Evolutionary conservation across 2,797 vertebrate genomes (phyloP).

Genomic region (Labroides dimidiatus): DNA sequence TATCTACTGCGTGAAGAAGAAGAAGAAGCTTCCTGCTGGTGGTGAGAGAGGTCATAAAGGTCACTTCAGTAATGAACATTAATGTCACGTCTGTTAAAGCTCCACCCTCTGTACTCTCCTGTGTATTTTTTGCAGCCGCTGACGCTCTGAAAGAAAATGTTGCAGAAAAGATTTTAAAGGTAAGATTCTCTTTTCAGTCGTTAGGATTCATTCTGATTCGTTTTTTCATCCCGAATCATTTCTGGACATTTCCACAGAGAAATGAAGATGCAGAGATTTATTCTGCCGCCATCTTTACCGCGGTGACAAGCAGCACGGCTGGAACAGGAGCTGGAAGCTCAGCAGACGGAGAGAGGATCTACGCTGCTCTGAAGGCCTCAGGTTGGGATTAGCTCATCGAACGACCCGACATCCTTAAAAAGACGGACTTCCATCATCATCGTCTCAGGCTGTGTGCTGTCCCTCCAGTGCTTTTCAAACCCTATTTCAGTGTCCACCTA

Average conservation of each 20-base stretch:
- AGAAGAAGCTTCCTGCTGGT: no score
- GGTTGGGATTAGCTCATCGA: constrained; percentile 13
- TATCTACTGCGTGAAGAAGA: constrained; percentile 2
- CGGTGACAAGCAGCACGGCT: constrained; percentile 7
- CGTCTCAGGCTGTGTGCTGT: no score
- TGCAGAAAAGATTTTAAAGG: constrained; percentile 13
- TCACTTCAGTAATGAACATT: rapidly evolving
- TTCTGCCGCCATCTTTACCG: constrained; percentile 34
- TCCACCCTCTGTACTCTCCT: neutral
- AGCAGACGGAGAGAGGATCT: constrained; percentile 18
- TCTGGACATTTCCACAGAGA: constrained; percentile 13
- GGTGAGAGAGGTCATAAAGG: constrained; percentile 23
- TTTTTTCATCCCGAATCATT: neutral
- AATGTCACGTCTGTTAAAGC: neutral
- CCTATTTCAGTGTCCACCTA: no score
- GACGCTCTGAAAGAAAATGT: constrained; percentile 6
- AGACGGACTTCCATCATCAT: no score
- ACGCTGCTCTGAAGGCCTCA: constrained; percentile 31
- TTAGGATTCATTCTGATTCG: neutral
- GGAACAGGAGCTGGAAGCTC: neutral
- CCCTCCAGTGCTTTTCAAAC: no score
- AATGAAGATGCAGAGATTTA: constrained; percentile 34
- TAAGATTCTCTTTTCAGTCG: neutral
- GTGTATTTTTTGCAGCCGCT: constrained; percentile 9
- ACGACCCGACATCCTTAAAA: no score